phyloP scores from a whole-genome alignment of 2,888 invertebrate genomes.

The Phasia obesa region DNA sequence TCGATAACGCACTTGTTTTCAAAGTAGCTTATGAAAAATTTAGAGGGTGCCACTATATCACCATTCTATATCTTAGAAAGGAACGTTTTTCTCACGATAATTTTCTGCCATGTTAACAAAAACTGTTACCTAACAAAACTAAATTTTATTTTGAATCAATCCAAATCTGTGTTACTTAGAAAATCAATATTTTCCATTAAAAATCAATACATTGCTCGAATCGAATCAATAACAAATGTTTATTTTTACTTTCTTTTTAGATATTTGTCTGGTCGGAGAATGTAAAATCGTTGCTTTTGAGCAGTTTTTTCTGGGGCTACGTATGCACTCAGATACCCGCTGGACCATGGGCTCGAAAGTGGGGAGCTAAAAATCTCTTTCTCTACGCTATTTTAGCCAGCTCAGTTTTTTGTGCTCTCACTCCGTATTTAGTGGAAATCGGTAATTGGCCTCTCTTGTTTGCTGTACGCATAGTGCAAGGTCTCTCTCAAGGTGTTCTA shows the following conservation, averaged over 20 bases:
- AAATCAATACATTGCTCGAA: too few relatives aligned
- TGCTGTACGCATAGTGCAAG: slow-evolving; percentile 86
- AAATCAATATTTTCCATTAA: too few relatives aligned
- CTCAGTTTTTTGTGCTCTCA: slow-evolving; percentile 86
- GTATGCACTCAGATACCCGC: slow-evolving; percentile 85
- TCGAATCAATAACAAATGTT: too few relatives aligned
- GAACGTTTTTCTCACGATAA: too few relatives aligned
- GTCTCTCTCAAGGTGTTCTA: slow-evolving; percentile 87
- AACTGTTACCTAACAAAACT: too few relatives aligned
- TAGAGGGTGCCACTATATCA: too few relatives aligned
- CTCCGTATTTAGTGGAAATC: slow-evolving; percentile 87
- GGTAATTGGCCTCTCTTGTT: slow-evolving; percentile 86
- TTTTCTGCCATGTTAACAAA: too few relatives aligned
- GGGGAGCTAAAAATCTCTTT: slow-evolving; percentile 87
- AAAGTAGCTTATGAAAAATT: too few relatives aligned
- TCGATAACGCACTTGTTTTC: too few relatives aligned
- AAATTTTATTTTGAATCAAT: too few relatives aligned
- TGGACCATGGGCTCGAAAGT: slow-evolving; percentile 87
- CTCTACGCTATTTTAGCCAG: slow-evolving; percentile 85
- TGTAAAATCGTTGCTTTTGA: slow-evolving; percentile 84
- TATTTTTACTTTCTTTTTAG: slow-evolving; percentile 83
- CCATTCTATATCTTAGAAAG: too few relatives aligned
- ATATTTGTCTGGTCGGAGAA: slow-evolving; percentile 83
- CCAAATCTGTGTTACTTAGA: too few relatives aligned
- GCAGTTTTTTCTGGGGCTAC: slow-evolving; percentile 88